Conservation (phyloP, 2,888 invertebrate genomes). For the Coecobrya sp. region DNA sequence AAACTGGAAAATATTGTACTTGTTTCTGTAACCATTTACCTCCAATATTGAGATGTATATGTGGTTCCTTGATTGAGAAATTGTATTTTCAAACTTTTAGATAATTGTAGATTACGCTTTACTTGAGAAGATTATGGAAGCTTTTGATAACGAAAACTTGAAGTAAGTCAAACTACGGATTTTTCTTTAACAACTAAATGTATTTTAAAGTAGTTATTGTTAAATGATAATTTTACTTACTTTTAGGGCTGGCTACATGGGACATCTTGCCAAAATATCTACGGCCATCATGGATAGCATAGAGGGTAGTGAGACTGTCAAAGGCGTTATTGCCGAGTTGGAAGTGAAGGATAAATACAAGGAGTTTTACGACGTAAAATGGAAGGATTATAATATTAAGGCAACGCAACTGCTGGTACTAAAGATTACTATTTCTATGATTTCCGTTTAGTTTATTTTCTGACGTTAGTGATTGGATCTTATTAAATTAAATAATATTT, state of each 20-base stretch:
- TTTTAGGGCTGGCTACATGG: constrained; percentile 77
- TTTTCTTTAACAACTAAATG: constrained; percentile 2
- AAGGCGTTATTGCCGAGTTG: constrained; percentile 60
- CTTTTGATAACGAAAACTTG: constrained; percentile 71
- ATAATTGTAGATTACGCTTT: constrained; percentile 80
- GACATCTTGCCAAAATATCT: constrained; percentile 82
- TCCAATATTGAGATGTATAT: no score
- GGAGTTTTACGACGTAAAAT: constrained; percentile 54
- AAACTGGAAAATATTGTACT: no score
- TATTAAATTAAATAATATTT: not conserved
- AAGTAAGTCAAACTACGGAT: constrained; percentile 69
- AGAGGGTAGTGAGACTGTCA: constrained; percentile 67
- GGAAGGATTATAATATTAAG: constrained; percentile 60
- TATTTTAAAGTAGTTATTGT: not conserved
- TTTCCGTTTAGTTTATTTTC: not conserved
- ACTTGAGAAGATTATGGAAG: constrained; percentile 77
- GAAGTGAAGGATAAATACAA: constrained; percentile 40
- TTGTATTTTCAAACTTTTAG: constrained; percentile 65
- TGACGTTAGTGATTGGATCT: not conserved
- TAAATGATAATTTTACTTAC: not conserved
- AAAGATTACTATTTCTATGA: not conserved
- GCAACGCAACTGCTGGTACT: constrained; percentile 74
- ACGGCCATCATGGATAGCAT: constrained; percentile 63
- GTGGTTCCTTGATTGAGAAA: no score
- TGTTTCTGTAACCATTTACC: no score